A percentile compares a stretch with the other conserved stretches of the same genome.
These are phyloP conservation scores for Pangasius larnaudii DNA, from an alignment of 2,797 vertebrate species.

Conservation along the genomic window DNA sequence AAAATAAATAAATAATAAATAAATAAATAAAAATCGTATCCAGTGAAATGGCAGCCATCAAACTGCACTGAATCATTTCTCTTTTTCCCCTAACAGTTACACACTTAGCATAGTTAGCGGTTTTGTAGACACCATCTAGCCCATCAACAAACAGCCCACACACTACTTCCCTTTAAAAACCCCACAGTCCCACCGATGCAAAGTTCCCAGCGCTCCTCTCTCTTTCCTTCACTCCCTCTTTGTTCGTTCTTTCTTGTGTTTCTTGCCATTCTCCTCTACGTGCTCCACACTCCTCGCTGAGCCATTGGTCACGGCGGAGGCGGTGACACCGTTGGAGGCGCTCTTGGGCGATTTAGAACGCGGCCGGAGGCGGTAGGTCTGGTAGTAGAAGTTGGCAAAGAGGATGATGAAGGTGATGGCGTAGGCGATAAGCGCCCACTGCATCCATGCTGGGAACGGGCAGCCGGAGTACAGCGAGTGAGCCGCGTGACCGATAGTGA, in stretches of 20 bases:
- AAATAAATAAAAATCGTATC: background rate
- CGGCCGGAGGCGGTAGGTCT: conserved; percentile 89
- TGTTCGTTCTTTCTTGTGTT: conserved; percentile 83
- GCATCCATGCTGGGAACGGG: conserved; percentile 98
- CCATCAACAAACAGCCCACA: background rate
- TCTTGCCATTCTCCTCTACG: conserved; percentile 84
- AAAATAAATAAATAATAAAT: background rate
- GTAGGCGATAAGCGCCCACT: conserved; percentile 95
- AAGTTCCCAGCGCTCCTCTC: conserved; percentile 66
- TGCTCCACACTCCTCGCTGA: conserved; percentile 79
- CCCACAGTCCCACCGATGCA: conserved; percentile 31
- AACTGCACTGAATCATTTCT: background rate
- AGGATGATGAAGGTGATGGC: conserved; percentile 95
- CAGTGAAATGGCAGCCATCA: background rate
- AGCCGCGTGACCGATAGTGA: conserved; percentile 93
- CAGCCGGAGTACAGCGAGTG: conserved; percentile 96
- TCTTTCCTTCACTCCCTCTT: conserved; percentile 84
- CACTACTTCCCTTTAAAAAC: conserved; percentile 40
- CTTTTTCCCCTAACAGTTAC: background rate
- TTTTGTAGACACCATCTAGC: conserved; percentile 13
- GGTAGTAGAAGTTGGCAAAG: conserved; percentile 98
- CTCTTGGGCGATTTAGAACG: conserved; percentile 80
- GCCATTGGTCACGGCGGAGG: conserved; percentile 76
- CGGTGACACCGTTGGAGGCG: conserved; percentile 76
- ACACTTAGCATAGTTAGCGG: background rate